Percentiles rank a stretch among this genome's conserved stretches.
phyloP scores from a whole-genome alignment of 2,888 invertebrate species.

The Cremastobaeus sp. region DNA sequence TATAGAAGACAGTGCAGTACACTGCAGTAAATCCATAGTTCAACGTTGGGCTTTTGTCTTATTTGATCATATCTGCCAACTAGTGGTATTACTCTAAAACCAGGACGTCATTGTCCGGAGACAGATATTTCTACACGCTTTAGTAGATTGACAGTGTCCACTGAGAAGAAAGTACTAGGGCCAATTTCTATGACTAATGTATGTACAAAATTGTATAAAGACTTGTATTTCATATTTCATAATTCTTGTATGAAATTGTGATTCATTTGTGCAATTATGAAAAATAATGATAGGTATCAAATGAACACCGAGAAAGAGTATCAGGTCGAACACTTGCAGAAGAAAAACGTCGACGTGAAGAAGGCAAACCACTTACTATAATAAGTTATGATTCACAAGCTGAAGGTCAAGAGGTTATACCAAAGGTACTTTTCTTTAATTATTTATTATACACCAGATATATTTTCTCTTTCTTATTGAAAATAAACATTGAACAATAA shows the following conservation, averaged over 20 bases:
- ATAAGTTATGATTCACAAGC: neutral
- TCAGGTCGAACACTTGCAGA: neutral
- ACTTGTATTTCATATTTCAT: too few species aligned
- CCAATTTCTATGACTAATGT: slow-evolving; percentile 1
- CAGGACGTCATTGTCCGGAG: neutral
- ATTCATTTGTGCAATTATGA: neutral
- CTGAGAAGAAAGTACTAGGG: neutral
- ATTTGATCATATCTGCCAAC: slow-evolving; percentile 69
- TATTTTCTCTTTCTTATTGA: too few species aligned
- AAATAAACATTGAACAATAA: too few species aligned
- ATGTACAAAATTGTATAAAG: neutral
- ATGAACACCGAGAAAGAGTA: neutral
- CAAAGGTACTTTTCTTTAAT: neutral
- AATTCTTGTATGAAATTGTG: too few species aligned
- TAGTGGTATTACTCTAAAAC: slow-evolving; percentile 60
- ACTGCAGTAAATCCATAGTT: slow-evolving; percentile 71
- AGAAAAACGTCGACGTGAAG: neutral
- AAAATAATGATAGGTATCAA: neutral
- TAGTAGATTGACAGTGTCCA: neutral
- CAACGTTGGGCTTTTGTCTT: slow-evolving; percentile 75
- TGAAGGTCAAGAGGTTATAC: neutral
- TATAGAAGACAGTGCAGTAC: neutral
- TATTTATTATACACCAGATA: neutral
- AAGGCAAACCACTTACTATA: neutral
- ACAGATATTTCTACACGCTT: neutral